Conservation (phyloP, 1,140 invertebrate species). For the Pseudomyrmex cubaensis region DNA sequence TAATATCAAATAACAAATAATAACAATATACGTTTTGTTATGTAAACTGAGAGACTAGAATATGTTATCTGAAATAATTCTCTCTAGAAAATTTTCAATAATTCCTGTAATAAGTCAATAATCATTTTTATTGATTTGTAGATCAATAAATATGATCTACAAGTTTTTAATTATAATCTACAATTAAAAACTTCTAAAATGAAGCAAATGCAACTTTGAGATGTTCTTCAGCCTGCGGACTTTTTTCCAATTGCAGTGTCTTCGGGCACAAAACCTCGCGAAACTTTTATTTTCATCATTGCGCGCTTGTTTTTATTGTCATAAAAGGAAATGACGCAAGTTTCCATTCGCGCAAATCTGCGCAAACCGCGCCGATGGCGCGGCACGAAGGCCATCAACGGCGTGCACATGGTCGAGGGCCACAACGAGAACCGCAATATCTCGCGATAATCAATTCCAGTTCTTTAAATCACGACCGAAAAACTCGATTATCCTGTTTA, state of each 20-base stretch:
- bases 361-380: constrained; percentile 34
- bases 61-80: background rate
- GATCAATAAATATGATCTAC: too few species aligned
- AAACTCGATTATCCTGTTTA: constrained; percentile 65
- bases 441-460: constrained; percentile 62
- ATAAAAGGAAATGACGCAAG: constrained; percentile 31
- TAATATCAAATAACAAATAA: background rate
- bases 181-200: too few species aligned
- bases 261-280: background rate
- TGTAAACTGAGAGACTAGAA: background rate
- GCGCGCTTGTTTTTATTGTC: background rate
- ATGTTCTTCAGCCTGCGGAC: background rate
- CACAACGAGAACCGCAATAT: constrained; percentile 56
- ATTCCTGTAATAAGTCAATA: background rate
- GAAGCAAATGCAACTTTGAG: too few species aligned
- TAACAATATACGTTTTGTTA: background rate
- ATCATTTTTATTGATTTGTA: too few species aligned
- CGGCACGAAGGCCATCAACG: constrained; percentile 54
- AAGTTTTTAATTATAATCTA: too few species aligned
- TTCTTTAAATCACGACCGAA: constrained; percentile 63
- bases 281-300: background rate
- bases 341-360: constrained; percentile 31
- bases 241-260: constrained; percentile 1
- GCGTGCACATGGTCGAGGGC: constrained; percentile 38
- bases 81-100: background rate